Evolutionary conservation across 2,888 invertebrate species (phyloP), one percentile per base, ranked within the genome.

Genomic region (Calliopum simillimum): DNA sequence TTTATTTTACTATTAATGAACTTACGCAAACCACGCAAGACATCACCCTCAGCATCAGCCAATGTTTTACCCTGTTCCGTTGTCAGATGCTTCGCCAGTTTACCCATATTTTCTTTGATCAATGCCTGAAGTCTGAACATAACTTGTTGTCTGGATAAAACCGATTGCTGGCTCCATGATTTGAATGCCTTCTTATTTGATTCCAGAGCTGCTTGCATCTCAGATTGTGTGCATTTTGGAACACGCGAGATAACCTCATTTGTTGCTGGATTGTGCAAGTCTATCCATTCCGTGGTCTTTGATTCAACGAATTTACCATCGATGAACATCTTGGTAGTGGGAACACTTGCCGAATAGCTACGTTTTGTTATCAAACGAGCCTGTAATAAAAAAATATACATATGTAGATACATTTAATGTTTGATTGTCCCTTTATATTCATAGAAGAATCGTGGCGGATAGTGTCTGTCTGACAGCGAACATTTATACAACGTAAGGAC

Each of bases 41-140:
- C 98, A 87, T 99, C 99, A 49, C 99, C 99, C 85, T 99, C 98
- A 0, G 99, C 99, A 88, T 99, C 99, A 13, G 93, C 91, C 74
- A 96, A 88, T 0, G 99, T 99, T 86, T 99, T 99, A 68, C 99
- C 99, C 87, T 99, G 99, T 84, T 99, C 99, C 77, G 90, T 87
- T 2, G 99, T 99, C 73, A 99, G 95, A 85, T 92, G 96, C 75
- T 92, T 92, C 0, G 99, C 98, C 76, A 99, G 86, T 83, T 93
- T 92, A 87, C 93, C 92, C 89, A 96, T 92, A 84, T 98, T 96
- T 63, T 93, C 90, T 82, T 94, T 92, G 79, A 98, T 92, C 44
- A 97, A 89, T 43, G 93, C 92, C 81, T 97, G 97, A 76, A 92
- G 89, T 85, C 92, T 93, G 86, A 97, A 94, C 94, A 98, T 95